A percentile compares a stretch with the other conserved stretches of the same genome.
These are phyloP conservation scores for Brachionus angularis DNA, from an alignment of 1,140 invertebrate genomes.

Conservation along the genomic window DNA sequence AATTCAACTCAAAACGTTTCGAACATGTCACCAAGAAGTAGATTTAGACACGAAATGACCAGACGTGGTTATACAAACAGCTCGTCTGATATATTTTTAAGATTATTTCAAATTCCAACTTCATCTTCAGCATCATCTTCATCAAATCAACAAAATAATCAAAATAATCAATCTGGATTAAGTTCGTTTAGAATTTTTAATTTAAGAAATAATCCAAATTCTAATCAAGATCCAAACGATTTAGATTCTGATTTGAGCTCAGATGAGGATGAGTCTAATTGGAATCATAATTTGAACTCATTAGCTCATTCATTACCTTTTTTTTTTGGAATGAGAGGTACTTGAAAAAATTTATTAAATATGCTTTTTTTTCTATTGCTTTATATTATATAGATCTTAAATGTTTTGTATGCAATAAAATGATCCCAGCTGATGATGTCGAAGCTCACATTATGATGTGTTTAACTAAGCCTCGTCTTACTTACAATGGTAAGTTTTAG, in stretches of 20 bases:
- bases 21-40: slow-evolving; percentile 6
- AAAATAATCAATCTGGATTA: too few relatives aligned
- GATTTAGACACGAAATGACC: slow-evolving; percentile 12
- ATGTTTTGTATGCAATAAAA: slow-evolving; percentile 96
- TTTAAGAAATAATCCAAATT: too few relatives aligned
- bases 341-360: not conserved
- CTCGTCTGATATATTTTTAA: slow-evolving; percentile 17
- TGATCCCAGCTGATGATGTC: slow-evolving; percentile 91
- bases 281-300: slow-evolving; percentile 34
- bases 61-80: not conserved
- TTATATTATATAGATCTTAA: slow-evolving; percentile 72
- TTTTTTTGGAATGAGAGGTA: slow-evolving; percentile 41
- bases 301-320: slow-evolving; percentile 24
- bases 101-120: not conserved
- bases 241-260: slow-evolving; percentile 36
- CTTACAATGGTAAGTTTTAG: slow-evolving; percentile 96
- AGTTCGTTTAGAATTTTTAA: too few relatives aligned
- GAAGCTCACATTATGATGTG: slow-evolving; percentile 98
- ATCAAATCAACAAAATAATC: too few relatives aligned
- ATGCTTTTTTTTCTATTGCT: not conserved
- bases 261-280: slow-evolving; percentile 34
- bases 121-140: not conserved
- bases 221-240: not conserved
- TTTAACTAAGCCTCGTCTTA: slow-evolving; percentile 93
- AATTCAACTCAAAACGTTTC: slow-evolving; percentile 1